A percentile compares a stretch with the other conserved stretches of the same genome.
phyloP scores from a whole-genome alignment of 2,888 invertebrate species.

The Napeogenes inachia region DNA sequence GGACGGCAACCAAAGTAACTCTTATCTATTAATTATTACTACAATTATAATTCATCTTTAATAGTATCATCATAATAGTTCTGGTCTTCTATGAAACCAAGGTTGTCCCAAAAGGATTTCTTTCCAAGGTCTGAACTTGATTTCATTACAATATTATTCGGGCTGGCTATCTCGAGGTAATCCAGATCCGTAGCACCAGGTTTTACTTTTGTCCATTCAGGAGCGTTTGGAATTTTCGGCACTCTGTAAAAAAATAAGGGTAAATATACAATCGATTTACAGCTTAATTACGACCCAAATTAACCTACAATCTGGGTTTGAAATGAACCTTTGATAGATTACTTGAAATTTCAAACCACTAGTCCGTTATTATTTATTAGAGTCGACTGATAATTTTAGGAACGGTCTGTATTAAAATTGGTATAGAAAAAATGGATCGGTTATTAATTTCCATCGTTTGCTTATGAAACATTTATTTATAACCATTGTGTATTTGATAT shows the following conservation, averaged over 20 bases:
- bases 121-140: slow-evolving; percentile 72
- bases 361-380: too few species aligned
- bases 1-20: too few species aligned
- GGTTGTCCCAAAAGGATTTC: slow-evolving; percentile 78
- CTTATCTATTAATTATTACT: not conserved
- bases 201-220: slow-evolving; percentile 46
- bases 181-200: slow-evolving; percentile 59
- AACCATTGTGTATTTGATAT: too few species aligned
- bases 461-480: not conserved
- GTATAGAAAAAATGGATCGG: too few species aligned
- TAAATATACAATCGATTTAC: not conserved
- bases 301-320: not conserved
- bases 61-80: slow-evolving; percentile 48
- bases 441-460: too few species aligned
- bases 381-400: too few species aligned
- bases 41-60: slow-evolving; percentile 60
- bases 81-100: slow-evolving; percentile 79
- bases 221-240: slow-evolving; percentile 52
- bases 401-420: too few species aligned
- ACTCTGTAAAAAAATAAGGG: slow-evolving; percentile 44
- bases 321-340: too few species aligned
- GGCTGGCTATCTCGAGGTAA: slow-evolving; percentile 74
- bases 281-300: not conserved
- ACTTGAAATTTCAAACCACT: too few species aligned
- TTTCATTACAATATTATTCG: slow-evolving; percentile 63